Conservation (phyloP, 2,113 vertebrate genomes). For the Prionailurus viverrinus region DNA sequence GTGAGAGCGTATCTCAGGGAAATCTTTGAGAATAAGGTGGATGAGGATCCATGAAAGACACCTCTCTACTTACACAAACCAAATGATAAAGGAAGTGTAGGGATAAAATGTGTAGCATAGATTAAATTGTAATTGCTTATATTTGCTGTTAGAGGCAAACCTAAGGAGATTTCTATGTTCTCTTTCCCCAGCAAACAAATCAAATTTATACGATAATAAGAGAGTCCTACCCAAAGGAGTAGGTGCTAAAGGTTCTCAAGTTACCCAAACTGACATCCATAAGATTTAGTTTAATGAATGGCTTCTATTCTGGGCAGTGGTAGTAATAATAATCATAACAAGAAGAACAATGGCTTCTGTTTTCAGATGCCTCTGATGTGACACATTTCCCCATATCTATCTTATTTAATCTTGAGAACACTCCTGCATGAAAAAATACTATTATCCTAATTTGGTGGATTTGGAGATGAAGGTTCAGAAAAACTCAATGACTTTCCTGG, state of each 20-base stretch:
- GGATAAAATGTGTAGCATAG: not conserved
- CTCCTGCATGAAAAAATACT: not conserved
- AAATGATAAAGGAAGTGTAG: not conserved
- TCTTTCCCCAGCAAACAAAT: not conserved
- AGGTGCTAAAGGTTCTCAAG: not conserved
- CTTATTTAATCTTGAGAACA: constrained; percentile 15
- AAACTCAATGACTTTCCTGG: not conserved
- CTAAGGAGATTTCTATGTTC: not conserved
- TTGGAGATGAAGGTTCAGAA: constrained; percentile 8
- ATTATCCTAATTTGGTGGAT: not conserved
- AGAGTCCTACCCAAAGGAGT: not conserved
- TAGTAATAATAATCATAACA: not conserved
- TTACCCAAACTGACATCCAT: not conserved
- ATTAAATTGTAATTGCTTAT: not conserved
- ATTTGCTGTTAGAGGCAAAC: constrained; percentile 8
- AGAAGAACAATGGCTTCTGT: constrained; percentile 31
- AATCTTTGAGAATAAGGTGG: not conserved
- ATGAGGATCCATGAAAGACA: not conserved
- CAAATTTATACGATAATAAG: not conserved
- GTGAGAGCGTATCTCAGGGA: not conserved
- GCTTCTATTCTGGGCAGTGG: not conserved
- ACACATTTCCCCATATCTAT: not conserved
- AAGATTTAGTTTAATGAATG: not conserved
- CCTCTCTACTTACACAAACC: not conserved
- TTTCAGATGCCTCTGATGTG: not conserved